Evolutionary conservation across 2,888 invertebrate species (phyloP).

Genomic region (Scaptomyza polygonia): DNA sequence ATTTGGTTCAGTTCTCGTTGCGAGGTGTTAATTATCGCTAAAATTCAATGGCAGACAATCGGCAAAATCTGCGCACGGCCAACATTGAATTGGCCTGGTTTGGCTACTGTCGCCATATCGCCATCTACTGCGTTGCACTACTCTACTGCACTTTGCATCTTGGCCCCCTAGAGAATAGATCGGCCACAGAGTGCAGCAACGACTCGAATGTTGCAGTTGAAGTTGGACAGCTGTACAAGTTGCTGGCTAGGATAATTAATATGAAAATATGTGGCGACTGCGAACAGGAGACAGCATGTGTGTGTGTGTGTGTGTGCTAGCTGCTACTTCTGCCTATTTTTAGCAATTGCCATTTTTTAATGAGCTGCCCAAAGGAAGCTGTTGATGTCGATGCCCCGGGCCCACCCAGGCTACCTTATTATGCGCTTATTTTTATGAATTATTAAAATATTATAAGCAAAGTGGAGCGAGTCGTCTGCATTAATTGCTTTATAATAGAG

Average conservation of each 20-base stretch:
- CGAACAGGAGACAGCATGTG: slow-evolving; percentile 21
- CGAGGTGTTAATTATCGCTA: slow-evolving; percentile 80
- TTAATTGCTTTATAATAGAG: slow-evolving; percentile 77
- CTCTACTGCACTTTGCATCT: slow-evolving; percentile 53
- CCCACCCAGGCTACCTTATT: slow-evolving; percentile 69
- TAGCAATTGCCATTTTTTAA: slow-evolving; percentile 70
- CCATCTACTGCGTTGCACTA: slow-evolving; percentile 34
- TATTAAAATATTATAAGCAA: slow-evolving; percentile 67
- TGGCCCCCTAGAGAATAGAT: slow-evolving; percentile 40
- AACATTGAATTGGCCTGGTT: slow-evolving; percentile 54
- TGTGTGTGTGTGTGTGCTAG: slow-evolving; percentile 45
- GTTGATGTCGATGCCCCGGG: slow-evolving; percentile 29
- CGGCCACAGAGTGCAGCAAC: slow-evolving; percentile 4
- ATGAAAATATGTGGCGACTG: slow-evolving; percentile 73
- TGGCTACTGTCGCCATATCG: slow-evolving; percentile 49
- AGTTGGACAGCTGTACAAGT: slow-evolving; percentile 66
- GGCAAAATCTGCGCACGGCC: slow-evolving; percentile 70
- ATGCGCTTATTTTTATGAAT: slow-evolving; percentile 76
- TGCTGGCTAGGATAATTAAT: slow-evolving; percentile 69
- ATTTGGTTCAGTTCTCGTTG: slow-evolving; percentile 68
- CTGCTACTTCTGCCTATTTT: slow-evolving; percentile 61
- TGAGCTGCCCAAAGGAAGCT: slow-evolving; percentile 52
- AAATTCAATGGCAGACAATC: slow-evolving; percentile 77
- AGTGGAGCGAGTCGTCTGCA: slow-evolving; percentile 60
- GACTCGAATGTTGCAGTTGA: slow-evolving; percentile 8